phyloP scores from a whole-genome alignment of 2,888 invertebrate species.

The Callinectes sapidus region DNA sequence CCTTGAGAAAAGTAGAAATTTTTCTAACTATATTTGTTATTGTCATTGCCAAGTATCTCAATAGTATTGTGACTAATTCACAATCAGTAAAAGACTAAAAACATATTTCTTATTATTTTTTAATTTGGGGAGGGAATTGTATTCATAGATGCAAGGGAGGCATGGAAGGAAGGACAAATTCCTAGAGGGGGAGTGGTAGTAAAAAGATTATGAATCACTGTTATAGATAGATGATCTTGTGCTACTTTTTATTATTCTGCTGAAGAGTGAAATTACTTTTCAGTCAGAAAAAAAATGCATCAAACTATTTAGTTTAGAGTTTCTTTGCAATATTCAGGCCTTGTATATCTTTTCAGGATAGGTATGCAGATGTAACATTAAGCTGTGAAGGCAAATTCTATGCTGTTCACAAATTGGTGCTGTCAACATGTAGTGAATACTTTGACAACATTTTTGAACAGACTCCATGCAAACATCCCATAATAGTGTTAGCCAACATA shows the following conservation, averaged over 20 bases:
- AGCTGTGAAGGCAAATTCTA: conserved; percentile 68
- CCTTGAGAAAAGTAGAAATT: too few species aligned
- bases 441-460: conserved; percentile 60
- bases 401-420: conserved; percentile 67
- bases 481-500: conserved; percentile 67
- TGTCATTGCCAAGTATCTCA: too few species aligned
- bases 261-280: background rate
- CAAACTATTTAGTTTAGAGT: background rate
- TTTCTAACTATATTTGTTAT: too few species aligned
- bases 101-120: too few species aligned
- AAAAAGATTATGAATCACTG: too few species aligned
- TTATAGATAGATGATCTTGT: background rate
- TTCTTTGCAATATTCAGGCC: background rate
- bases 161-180: too few species aligned
- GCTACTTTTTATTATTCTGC: background rate
- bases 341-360: conserved; percentile 56
- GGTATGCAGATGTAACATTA: conserved; percentile 69
- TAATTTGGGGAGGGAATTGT: too few species aligned
- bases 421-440: conserved; percentile 60
- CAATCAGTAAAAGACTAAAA: too few species aligned
- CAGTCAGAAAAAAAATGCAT: background rate
- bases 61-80: too few species aligned
- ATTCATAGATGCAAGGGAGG: too few species aligned
- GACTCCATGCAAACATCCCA: conserved; percentile 71
- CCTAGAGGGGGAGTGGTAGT: too few species aligned